These are phyloP conservation scores for Ashinkailepas kermadecensis DNA, from an alignment of 2,888 invertebrate species.

Conservation along the genomic window DNA sequence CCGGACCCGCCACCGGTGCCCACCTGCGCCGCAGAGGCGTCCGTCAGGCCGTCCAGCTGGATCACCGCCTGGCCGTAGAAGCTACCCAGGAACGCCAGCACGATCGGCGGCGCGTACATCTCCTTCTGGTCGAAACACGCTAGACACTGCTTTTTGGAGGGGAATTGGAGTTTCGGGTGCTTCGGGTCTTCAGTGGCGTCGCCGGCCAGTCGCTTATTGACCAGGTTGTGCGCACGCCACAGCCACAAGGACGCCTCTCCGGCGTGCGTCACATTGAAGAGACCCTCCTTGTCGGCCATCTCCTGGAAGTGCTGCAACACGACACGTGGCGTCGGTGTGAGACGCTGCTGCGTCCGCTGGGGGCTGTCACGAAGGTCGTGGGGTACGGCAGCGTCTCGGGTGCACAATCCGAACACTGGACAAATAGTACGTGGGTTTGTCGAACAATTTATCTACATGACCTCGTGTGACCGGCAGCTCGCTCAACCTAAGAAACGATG, in stretches of 20 bases:
- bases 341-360: too few relatives aligned
- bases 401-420: too few relatives aligned
- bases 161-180: conserved; percentile 84
- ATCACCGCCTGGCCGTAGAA: background rate
- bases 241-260: conserved; percentile 80
- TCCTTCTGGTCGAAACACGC: conserved; percentile 52
- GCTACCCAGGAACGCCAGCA: background rate
- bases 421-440: too few relatives aligned
- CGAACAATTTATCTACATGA: too few relatives aligned
- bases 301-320: conserved; percentile 64
- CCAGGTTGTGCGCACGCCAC: conserved; percentile 89
- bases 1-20: background rate
- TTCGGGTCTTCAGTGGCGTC: conserved; percentile 83
- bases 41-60: background rate
- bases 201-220: conserved; percentile 76
- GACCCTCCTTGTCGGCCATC: conserved; percentile 66
- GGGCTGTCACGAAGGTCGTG: too few relatives aligned
- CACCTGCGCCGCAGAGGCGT: background rate
- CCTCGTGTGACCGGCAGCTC: too few relatives aligned
- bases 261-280: conserved; percentile 59
- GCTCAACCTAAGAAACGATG: too few relatives aligned
- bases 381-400: too few relatives aligned
- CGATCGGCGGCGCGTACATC: conserved; percentile 34
- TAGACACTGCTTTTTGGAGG: conserved; percentile 58
- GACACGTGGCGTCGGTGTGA: too few relatives aligned